Percentiles rank a stretch among this genome's conserved stretches.
phyloP scores from a whole-genome alignment of 2,797 vertebrate genomes.

The Sardinella longiceps region DNA sequence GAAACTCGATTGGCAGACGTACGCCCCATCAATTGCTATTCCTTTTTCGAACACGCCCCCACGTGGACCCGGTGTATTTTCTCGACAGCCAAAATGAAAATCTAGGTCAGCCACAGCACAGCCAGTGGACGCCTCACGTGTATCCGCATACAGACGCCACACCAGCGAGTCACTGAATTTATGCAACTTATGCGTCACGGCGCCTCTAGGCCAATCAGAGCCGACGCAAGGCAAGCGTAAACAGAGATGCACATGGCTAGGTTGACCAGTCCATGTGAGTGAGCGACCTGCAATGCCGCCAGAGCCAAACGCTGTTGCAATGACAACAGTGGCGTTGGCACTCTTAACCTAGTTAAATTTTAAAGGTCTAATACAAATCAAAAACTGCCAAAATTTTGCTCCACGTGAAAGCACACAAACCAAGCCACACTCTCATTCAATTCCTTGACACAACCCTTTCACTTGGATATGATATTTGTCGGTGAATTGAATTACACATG shows the following conservation, averaged over 20 bases:
- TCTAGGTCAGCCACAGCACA: conserved; percentile 76
- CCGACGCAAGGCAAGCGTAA: conserved; percentile 80
- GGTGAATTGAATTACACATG: not conserved
- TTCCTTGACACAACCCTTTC: not conserved
- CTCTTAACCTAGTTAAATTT: conserved; percentile 61
- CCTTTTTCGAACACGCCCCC: conserved; percentile 56
- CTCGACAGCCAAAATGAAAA: conserved; percentile 57
- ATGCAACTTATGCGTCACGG: conserved; percentile 83
- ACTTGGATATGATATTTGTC: not conserved
- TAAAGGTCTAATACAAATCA: not conserved
- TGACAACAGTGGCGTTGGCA: conserved; percentile 51
- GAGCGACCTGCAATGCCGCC: conserved; percentile 55
- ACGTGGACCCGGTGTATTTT: conserved; percentile 68
- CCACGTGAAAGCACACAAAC: not conserved
- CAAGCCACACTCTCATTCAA: not conserved
- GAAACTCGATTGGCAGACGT: not conserved
- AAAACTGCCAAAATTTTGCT: not conserved
- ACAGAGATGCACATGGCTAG: conserved; percentile 90
- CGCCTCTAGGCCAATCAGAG: conserved; percentile 75
- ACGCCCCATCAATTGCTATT: not conserved
- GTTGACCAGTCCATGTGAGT: conserved; percentile 84
- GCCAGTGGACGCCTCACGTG: conserved; percentile 79
- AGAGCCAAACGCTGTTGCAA: conserved; percentile 45
- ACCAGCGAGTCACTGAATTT: conserved; percentile 65
- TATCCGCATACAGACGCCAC: conserved; percentile 67